These are phyloP conservation scores for Siphamia tubifer DNA, from an alignment of 2,113 vertebrate genomes.

Conservation along the genomic window DNA sequence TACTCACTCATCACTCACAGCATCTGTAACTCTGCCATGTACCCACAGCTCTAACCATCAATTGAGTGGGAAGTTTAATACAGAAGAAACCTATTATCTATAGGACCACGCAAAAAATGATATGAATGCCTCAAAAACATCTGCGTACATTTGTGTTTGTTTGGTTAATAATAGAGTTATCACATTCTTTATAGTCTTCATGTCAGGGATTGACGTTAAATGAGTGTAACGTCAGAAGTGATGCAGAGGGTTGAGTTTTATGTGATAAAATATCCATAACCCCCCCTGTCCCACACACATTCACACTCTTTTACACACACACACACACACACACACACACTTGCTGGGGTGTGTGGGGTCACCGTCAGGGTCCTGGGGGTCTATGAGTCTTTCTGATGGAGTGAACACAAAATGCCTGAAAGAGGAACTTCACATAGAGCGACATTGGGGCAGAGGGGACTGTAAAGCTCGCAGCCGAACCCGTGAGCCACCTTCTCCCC, in stretches of 20 bases:
- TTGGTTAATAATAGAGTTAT: conserved; percentile 21
- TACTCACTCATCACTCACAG: neutral
- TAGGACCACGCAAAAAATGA: neutral
- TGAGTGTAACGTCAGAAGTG: neutral
- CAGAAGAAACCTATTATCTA: conserved; percentile 1
- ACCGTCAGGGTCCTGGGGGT: too few relatives aligned
- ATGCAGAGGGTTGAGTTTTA: neutral
- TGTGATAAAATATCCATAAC: too few relatives aligned
- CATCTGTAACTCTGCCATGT: neutral
- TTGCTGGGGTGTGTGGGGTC: too few relatives aligned
- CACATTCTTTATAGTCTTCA: conserved; percentile 4
- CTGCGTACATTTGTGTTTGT: neutral
- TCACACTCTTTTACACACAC: too few relatives aligned
- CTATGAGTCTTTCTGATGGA: too few relatives aligned
- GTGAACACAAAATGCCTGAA: too few relatives aligned
- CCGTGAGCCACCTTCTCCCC: too few relatives aligned
- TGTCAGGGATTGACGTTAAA: neutral
- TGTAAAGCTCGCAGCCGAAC: too few relatives aligned
- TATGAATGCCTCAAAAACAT: neutral
- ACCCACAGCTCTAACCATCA: conserved; percentile 18
- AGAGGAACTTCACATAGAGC: too few relatives aligned
- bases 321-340: too few relatives aligned
- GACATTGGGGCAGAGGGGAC: too few relatives aligned
- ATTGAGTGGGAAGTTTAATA: neutral
- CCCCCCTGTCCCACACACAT: too few relatives aligned